Conservation (phyloP, 2,113 vertebrate species). For the Marmota monax region DNA sequence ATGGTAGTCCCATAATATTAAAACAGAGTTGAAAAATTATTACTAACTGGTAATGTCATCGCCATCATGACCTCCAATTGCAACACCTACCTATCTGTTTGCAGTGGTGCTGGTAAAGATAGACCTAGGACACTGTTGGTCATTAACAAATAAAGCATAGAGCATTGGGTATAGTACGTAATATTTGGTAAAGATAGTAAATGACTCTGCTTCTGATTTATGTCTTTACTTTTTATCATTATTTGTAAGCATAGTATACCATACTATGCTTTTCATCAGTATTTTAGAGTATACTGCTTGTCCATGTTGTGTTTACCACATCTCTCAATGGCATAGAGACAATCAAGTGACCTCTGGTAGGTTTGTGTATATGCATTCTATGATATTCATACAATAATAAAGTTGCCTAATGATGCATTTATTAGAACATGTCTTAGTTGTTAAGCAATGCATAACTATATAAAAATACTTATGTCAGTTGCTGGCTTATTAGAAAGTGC, state of each 20-base stretch:
- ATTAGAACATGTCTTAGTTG: neutral
- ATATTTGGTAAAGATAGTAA: neutral
- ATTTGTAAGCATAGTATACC: neutral
- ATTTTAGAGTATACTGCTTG: neutral
- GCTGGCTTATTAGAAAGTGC: neutral
- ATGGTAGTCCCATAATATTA: neutral
- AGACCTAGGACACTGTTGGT: neutral
- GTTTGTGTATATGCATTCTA: neutral
- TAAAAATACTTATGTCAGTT: neutral
- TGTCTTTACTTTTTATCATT: neutral
- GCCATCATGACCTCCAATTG: too few relatives aligned
- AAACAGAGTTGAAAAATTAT: neutral
- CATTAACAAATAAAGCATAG: neutral
- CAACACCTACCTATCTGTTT: neutral
- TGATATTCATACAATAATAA: neutral
- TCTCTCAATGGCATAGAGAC: neutral
- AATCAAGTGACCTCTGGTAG: neutral
- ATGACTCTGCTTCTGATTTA: too few relatives aligned
- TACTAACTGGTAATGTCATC: neutral
- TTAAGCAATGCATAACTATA: neutral
- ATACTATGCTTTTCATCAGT: neutral
- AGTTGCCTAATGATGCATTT: neutral
- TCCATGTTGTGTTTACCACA: neutral
- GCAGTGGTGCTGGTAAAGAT: neutral
- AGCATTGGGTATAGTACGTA: fast-evolving